These are phyloP conservation scores for Passer domesticus DNA, from an alignment of 2,113 vertebrate genomes.

Conservation along the genomic window DNA sequence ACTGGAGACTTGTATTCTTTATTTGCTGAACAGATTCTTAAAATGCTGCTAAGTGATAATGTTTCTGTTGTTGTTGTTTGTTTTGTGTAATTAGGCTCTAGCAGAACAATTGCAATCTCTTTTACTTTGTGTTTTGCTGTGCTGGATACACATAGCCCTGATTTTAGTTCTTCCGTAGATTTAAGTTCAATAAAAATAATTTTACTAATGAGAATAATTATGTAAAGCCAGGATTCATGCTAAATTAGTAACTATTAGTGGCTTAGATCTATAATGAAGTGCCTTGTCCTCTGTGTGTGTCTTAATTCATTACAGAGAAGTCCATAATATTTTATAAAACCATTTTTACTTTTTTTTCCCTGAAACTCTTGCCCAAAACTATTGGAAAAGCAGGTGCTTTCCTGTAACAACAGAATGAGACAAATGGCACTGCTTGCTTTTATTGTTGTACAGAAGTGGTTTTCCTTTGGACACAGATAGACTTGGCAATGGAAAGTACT, in stretches of 20 bases:
- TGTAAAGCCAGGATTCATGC: not conserved
- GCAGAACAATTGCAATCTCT: not conserved
- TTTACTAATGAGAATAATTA: not conserved
- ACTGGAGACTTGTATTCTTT: not conserved
- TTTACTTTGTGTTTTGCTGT: not conserved
- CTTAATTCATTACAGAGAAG: not conserved
- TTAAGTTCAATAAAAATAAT: not conserved
- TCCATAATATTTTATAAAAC: not conserved
- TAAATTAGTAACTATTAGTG: conserved; percentile 24
- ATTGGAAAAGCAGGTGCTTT: not conserved
- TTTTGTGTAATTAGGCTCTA: not conserved
- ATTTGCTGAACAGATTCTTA: not conserved
- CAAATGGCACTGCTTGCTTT: conserved; percentile 31
- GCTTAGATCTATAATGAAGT: not conserved
- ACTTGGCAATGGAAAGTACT: conserved; percentile 16
- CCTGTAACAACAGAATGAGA: not conserved
- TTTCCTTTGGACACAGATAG: conserved; percentile 10
- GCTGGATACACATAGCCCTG: not conserved
- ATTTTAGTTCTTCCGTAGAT: not conserved
- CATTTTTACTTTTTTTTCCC: not conserved
- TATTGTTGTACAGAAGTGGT: not conserved
- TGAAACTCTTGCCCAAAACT: not conserved
- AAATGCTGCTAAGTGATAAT: not conserved
- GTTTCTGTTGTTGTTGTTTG: not conserved
- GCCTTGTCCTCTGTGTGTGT: not conserved